Evolutionary conservation across 2,888 invertebrate genomes (phyloP), one percentile per base, ranked within the genome.

Genomic region (Belgica antarctica): DNA sequence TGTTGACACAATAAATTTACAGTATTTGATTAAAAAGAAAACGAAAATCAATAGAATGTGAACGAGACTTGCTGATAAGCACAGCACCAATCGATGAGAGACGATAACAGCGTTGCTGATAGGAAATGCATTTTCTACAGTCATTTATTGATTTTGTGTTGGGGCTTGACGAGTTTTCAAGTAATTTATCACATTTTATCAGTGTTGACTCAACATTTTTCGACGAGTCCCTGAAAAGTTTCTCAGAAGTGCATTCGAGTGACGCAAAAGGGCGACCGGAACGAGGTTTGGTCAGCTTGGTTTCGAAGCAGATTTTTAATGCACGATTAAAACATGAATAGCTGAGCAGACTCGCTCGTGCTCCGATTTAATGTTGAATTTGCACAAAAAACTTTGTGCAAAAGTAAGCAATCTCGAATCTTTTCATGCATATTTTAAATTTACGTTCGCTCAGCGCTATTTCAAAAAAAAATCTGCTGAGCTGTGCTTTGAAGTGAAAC

Each of bases 1-100:
- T 57, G 57, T 57, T 52, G 52, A 57, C 68, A 57, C 52, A 68
- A 57, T 68, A 28, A 57, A 57, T 68, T 68, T 68, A 68, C 47
- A 65, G 28, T 25, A n/a, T 52, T 19, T 57, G 68, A 68, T 68
- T 34, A 62, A 22, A 52, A 68, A 22, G 34, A 24, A 65, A 25
- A 25, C 7, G 31, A 34, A 68, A 57, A 68, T 68, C 68, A 46
- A 68, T 68, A 68, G 25, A 10, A 10, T 47, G n/a, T 19, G 15
- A 28, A 8, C 15, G 34, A 2, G 15, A 34, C 10, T 8, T 15
- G 27, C 27, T 25, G 62, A 62, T 62, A 62, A 34, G 19, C 10
- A 52, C 31, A 24, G 10, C 27, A 15, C 10, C 22, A 46, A 57
- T 12, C 34, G 68, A 68, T 68, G 24, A 34, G 19, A 25, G 36